Conservation (phyloP, 2,797 vertebrate species). For the Myotis daubentonii region DNA sequence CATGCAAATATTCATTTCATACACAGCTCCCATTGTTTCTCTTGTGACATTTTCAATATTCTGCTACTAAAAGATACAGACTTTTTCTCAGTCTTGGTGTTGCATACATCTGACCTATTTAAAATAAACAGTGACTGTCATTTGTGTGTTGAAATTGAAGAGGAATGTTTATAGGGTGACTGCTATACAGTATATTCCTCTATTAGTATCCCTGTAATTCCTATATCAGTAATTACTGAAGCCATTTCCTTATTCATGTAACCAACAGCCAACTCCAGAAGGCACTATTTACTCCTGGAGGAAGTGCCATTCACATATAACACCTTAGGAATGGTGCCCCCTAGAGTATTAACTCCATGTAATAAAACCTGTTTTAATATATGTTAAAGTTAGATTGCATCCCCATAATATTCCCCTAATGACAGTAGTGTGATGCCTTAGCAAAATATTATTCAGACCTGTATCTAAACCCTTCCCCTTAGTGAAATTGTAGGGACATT, state of each 20-base stretch:
- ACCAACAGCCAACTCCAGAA: not conserved
- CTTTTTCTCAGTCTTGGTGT: not conserved
- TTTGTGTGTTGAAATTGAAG: not conserved
- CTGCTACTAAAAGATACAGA: not conserved
- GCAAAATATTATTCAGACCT: not conserved
- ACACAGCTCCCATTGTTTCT: not conserved
- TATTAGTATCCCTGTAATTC: not conserved
- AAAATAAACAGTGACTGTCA: not conserved
- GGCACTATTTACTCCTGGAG: not conserved
- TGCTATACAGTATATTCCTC: not conserved
- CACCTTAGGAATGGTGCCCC: not conserved
- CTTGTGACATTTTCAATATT: not conserved
- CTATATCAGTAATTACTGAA: not conserved
- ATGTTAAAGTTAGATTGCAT: not conserved
- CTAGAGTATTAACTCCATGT: not conserved
- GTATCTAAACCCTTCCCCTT: not conserved
- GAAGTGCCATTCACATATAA: not conserved
- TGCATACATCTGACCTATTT: slow-evolving; percentile 20
- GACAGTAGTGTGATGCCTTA: not conserved
- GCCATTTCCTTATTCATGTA: not conserved
- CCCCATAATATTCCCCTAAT: not conserved
- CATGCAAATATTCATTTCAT: slow-evolving; percentile 34
- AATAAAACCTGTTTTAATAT: not conserved
- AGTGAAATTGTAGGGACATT: not conserved
- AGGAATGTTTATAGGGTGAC: not conserved